Conservation (phyloP, 2,888 invertebrate genomes). For the Acanthosepion pharaonis region DNA sequence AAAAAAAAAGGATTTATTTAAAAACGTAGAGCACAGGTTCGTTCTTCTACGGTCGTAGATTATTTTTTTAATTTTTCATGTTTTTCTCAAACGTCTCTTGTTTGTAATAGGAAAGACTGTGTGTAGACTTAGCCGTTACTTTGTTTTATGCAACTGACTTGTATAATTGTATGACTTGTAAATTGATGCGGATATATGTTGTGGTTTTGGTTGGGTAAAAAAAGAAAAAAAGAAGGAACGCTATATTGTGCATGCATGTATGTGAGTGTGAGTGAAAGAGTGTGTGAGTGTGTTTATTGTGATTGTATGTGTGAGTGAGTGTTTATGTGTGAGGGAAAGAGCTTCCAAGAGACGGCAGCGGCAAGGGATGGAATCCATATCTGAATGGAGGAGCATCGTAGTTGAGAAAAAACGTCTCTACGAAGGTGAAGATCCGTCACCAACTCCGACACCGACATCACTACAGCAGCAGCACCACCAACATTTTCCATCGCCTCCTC, state of each 20-base stretch:
- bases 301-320: background rate
- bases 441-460: slow-evolving; percentile 4
- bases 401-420: slow-evolving; percentile 45
- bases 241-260: slow-evolving; percentile 1
- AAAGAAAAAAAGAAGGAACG: background rate
- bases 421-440: background rate
- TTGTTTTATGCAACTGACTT: background rate
- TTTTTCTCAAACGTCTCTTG: background rate
- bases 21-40: background rate
- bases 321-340: background rate
- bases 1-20: background rate
- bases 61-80: background rate
- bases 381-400: slow-evolving; percentile 9
- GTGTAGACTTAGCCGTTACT: background rate
- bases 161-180: background rate
- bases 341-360: slow-evolving; percentile 12
- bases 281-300: slow-evolving; percentile 38
- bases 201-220: slow-evolving; percentile 1
- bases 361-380: background rate
- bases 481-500: background rate
- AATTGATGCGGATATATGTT: background rate
- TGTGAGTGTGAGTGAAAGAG: background rate
- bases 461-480: background rate
- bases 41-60: background rate
- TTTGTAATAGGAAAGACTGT: background rate